A percentile compares a stretch with the other conserved stretches of the same genome.
These are phyloP conservation scores for Neomonachus schauinslandi DNA, from an alignment of 2,113 vertebrate genomes.

Conservation along the genomic window DNA sequence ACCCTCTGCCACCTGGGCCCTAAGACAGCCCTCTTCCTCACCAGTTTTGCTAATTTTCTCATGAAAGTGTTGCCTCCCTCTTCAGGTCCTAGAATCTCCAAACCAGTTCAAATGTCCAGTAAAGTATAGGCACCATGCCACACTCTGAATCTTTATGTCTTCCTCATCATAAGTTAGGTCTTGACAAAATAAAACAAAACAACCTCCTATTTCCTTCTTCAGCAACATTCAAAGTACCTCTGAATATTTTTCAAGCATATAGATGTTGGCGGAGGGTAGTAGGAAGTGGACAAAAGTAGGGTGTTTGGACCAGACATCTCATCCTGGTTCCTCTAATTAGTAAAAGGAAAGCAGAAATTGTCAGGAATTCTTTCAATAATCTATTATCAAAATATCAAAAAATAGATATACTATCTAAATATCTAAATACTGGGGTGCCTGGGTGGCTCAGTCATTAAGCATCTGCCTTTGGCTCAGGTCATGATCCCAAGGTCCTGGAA, in stretches of 20 bases:
- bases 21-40: background rate
- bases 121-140: background rate
- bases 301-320: background rate
- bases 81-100: background rate
- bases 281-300: background rate
- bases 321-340: background rate
- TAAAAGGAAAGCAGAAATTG: background rate
- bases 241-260: background rate
- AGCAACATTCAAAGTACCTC: background rate
- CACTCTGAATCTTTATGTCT: background rate
- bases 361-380: conserved; percentile 17
- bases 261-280: background rate
- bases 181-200: background rate
- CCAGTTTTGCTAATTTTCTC: background rate
- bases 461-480: no score
- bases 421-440: no score
- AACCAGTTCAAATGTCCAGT: background rate
- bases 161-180: background rate
- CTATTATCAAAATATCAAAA: background rate
- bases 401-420: background rate
- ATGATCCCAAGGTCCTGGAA: no score
- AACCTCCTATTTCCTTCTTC: background rate
- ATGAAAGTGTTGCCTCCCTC: background rate
- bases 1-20: background rate
- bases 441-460: no score